A percentile compares a stretch with the other conserved stretches of the same genome.
These are phyloP conservation scores for Myripristis jacobus DNA, from an alignment of 2,797 vertebrate genomes.

Conservation along the genomic window DNA sequence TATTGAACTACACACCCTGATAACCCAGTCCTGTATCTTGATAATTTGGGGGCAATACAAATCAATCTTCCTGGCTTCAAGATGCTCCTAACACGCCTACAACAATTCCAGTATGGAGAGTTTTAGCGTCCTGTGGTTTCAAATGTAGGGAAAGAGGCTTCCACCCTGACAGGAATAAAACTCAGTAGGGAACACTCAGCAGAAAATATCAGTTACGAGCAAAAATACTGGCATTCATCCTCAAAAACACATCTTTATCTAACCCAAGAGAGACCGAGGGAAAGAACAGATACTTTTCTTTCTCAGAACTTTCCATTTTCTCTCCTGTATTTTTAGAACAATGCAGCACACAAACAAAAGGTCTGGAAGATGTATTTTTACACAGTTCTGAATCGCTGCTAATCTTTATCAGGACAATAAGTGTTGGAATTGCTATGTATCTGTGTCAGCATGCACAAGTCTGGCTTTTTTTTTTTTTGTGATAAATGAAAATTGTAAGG, in stretches of 20 bases:
- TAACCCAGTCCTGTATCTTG: too few species aligned
- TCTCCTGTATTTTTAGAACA: slow-evolving; percentile 1
- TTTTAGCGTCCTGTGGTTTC: background rate
- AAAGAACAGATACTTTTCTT: background rate
- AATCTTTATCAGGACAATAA: slow-evolving; percentile 38
- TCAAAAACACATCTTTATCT: background rate
- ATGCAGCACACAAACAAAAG: slow-evolving; percentile 17
- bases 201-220: too few species aligned
- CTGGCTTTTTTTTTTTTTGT: background rate
- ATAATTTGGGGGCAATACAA: too few species aligned
- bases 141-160: background rate
- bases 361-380: slow-evolving; percentile 19
- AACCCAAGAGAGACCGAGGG: slow-evolving; percentile 4
- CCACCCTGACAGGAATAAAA: background rate
- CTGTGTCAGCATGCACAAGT: background rate
- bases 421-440: background rate
- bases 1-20: too few species aligned
- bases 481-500: slow-evolving; percentile 16
- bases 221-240: background rate
- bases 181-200: too few species aligned
- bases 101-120: too few species aligned
- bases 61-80: too few species aligned
- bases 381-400: slow-evolving; percentile 28
- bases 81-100: too few species aligned
- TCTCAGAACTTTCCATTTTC: background rate